These are phyloP conservation scores for Tenualosa ilisha DNA, from an alignment of 2,797 vertebrate genomes.

Conservation along the genomic window DNA sequence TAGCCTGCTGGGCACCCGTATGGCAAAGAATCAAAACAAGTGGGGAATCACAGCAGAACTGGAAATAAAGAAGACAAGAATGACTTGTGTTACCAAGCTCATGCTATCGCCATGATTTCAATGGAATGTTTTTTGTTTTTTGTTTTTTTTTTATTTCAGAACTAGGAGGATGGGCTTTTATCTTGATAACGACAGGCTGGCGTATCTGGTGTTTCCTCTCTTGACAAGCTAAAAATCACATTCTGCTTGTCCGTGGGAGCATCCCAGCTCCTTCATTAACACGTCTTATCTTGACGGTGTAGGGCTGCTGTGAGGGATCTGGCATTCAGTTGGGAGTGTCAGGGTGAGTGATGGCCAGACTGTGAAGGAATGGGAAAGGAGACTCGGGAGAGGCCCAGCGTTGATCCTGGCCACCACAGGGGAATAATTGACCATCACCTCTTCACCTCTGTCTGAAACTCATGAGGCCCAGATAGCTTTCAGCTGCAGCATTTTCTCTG, in stretches of 20 bases:
- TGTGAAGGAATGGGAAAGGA: background rate
- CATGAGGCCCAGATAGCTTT: conserved; percentile 55
- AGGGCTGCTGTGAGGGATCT: background rate
- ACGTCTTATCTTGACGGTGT: background rate
- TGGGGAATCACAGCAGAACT: background rate
- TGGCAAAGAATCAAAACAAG: background rate
- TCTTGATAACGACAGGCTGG: background rate
- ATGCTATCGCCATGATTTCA: background rate
- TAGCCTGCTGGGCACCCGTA: background rate
- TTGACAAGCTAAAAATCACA: background rate
- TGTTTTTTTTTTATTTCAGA: background rate
- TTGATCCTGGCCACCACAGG: conserved; percentile 5
- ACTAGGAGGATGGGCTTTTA: background rate
- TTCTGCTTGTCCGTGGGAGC: conserved; percentile 3
- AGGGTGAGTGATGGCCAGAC: background rate
- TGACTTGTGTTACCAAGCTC: background rate
- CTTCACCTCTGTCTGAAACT: conserved; percentile 57
- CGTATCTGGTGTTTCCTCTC: background rate
- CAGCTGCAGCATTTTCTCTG: conserved; percentile 52
- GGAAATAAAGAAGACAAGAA: background rate
- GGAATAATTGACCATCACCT: conserved; percentile 30
- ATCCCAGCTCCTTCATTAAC: background rate
- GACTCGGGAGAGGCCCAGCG: background rate
- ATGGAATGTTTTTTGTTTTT: background rate
- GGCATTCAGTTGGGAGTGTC: background rate